Base-by-base conservation (phyloP, 2,797 vertebrate genomes). In the Characodon lateralis region DNA sequence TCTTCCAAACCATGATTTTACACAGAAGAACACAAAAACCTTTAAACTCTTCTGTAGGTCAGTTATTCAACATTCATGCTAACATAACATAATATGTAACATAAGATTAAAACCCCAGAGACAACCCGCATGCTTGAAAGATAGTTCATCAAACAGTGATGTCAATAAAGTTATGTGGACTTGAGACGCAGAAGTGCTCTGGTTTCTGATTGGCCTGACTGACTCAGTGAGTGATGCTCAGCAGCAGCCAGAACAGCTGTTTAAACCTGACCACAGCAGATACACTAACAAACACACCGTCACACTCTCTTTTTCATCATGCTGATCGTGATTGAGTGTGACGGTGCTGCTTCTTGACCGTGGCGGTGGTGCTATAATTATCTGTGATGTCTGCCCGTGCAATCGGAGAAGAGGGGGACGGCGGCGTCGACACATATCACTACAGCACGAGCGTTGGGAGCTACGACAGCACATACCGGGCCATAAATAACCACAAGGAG, bases 291-390 rank as follows among this genome's bases (percentile, higher is more conserved):
- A 71, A 41, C 53, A 73, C 41, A 3, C 63, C 14, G 2, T 2
- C 66, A 16, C 6, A 4, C 24, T 12, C 28, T 72, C 63, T 76
- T 83, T 70, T 87, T 93, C 89, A 83, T 85, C 87, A 85, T 73
- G 53, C 79, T 84, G 91, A 78, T 70, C 7, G 83, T 91, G 92
- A 92, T 89, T 76, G 89, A 91, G 89, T 85, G 90, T 91, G 91
- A 91, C 91, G 93, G 84, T 31, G 66, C 87, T 16, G 75, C 77
- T 59, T 89, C 91, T 90, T 91, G 92, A 92, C 83, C 80, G 79
- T 71, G 85, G 79, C 61, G 85, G 85, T 20, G 82, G 71, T 74
- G 91, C 94, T 95, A 95, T 94, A 94, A 93, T 95, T 95, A 95
- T 91, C 91, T 66, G 88, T 94, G 94, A 95, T 93, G 94, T 94